Percentiles rank a stretch among this genome's conserved stretches.
Conservation (phyloP, 1,140 invertebrate genomes). For the Polypedilum pembai region DNA sequence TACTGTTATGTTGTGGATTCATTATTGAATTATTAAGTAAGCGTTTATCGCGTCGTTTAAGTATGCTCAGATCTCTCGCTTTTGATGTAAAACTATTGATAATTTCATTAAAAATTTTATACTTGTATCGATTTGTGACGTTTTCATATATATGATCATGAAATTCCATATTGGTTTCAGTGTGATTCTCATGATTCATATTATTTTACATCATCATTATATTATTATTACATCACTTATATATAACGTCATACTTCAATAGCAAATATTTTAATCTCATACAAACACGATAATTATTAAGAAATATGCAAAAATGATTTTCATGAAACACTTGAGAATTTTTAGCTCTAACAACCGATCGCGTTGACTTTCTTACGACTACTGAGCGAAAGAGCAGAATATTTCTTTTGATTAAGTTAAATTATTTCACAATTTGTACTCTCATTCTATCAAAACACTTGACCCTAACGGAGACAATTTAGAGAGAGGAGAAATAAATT, state of each 20-base stretch:
- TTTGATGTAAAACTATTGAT: background rate
- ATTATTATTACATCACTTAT: no score
- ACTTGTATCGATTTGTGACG: background rate
- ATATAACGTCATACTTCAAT: no score
- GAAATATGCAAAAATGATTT: no score
- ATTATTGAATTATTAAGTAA: background rate
- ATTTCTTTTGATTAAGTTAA: conserved; percentile 17
- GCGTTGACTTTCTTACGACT: background rate
- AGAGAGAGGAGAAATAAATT: background rate
- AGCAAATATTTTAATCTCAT: no score
- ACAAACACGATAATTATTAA: no score
- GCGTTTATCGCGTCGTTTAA: background rate
- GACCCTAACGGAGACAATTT: conserved; percentile 4
- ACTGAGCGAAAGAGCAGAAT: background rate
- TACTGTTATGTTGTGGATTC: background rate
- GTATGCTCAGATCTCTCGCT: background rate
- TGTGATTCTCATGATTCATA: no score
- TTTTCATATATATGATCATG: background rate
- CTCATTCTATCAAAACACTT: conserved; percentile 14
- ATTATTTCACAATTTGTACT: conserved; percentile 14
- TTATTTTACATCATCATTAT: no score
- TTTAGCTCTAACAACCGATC: background rate
- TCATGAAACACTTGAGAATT: no score
- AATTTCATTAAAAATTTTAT: background rate
- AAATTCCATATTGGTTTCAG: background rate